A percentile compares a stretch with the other conserved stretches of the same genome.
These are phyloP conservation scores for Brachylomia viminalis DNA, from an alignment of 2,888 invertebrate genomes.

Conservation along the genomic window DNA sequence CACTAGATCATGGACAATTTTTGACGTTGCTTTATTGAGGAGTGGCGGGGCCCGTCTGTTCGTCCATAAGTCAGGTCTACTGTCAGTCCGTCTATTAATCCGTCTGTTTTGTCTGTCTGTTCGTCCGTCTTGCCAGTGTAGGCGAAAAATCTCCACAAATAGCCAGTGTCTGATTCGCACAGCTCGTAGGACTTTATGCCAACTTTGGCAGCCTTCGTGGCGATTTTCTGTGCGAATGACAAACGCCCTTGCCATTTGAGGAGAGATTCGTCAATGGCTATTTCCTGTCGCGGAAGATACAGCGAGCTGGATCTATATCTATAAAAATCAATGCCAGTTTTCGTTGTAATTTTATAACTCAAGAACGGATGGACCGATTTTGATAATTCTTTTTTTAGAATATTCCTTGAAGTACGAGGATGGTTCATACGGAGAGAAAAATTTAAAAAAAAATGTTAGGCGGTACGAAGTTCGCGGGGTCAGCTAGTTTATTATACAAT, in stretches of 20 bases:
- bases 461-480: no score
- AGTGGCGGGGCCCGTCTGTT: not conserved
- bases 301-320: not conserved
- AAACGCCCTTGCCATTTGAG: not conserved
- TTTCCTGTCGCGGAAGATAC: not conserved
- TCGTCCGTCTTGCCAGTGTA: not conserved
- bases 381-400: no score
- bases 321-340: no score
- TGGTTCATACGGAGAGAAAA: no score
- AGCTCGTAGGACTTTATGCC: not conserved
- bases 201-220: not conserved
- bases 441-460: no score
- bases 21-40: no score
- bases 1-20: not conserved
- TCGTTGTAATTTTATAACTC: no score
- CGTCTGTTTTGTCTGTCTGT: not conserved
- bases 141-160: slow-evolving; percentile 3
- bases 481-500: not conserved
- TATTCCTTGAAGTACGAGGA: no score
- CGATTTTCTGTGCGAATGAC: slow-evolving; percentile 3
- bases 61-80: not conserved
- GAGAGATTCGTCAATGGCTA: not conserved
- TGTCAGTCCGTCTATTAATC: not conserved
- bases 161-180: not conserved
- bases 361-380: no score